Percentiles rank a stretch among this genome's conserved stretches.
phyloP scores from a whole-genome alignment of 1,140 invertebrate species.

The Saccostrea cuccullata region DNA sequence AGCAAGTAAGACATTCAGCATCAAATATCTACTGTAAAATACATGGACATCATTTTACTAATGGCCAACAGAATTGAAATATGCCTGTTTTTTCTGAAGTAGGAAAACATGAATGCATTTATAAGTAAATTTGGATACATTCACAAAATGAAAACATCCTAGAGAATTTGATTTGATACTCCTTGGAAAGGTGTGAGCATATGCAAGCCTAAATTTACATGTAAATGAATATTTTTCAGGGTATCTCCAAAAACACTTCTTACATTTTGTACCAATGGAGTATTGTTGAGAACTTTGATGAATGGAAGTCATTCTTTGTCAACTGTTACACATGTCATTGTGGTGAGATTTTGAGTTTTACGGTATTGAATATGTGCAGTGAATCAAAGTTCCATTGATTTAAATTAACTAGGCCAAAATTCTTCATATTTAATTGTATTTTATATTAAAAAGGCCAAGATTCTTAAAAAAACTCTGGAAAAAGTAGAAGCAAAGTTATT shows the following conservation, averaged over 20 bases:
- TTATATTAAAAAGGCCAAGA: too few relatives aligned
- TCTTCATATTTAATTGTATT: too few relatives aligned
- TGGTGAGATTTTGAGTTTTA: conserved; percentile 83
- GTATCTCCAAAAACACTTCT: conserved; percentile 89
- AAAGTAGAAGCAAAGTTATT: too few relatives aligned
- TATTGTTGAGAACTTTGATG: conserved; percentile 92
- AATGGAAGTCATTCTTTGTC: conserved; percentile 84
- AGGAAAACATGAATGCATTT: too few relatives aligned
- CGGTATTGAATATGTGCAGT: background rate
- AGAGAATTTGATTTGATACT: too few relatives aligned
- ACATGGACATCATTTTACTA: background rate
- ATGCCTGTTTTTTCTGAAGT: too few relatives aligned
- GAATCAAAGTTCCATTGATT: background rate
- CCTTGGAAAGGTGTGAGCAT: too few relatives aligned
- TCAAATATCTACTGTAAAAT: background rate
- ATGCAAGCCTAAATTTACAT: background rate
- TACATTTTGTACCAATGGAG: conserved; percentile 95
- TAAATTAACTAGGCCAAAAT: background rate
- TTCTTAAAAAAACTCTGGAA: too few relatives aligned
- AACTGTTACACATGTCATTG: conserved; percentile 91
- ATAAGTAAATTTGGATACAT: too few relatives aligned
- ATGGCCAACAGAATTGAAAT: too few relatives aligned
- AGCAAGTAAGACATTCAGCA: conserved; percentile 71
- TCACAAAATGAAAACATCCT: too few relatives aligned
- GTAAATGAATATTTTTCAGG: conserved; percentile 76